Percentiles rank a stretch among this genome's conserved stretches.
These are phyloP conservation scores for Brassicogethes aeneus DNA, from an alignment of 2,888 invertebrate genomes.

Conservation along the genomic window DNA sequence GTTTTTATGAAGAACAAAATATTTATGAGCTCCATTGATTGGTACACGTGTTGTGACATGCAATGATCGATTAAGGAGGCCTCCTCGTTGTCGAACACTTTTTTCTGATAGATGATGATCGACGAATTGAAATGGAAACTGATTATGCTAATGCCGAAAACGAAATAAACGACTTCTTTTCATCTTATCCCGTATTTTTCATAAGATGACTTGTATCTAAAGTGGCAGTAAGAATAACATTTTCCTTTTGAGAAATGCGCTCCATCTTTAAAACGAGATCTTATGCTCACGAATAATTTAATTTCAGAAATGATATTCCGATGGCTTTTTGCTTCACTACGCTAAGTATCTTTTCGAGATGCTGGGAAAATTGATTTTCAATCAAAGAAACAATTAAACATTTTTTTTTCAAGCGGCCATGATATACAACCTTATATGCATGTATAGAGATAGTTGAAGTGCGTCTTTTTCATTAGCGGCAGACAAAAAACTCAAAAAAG, in stretches of 20 bases:
- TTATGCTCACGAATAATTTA: slow-evolving; percentile 2
- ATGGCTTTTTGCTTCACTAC: background rate
- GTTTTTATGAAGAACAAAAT: too few relatives aligned
- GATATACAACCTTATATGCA: too few relatives aligned
- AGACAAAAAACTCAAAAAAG: too few relatives aligned
- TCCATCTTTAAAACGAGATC: slow-evolving; percentile 5
- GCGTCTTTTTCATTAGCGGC: too few relatives aligned
- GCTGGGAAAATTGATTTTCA: too few relatives aligned
- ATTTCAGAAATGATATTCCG: background rate
- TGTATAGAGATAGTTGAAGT: too few relatives aligned
- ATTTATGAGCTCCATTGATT: slow-evolving; percentile 24
- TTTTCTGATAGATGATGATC: slow-evolving; percentile 17
- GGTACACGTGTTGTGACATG: slow-evolving; percentile 26
- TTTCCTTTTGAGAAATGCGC: slow-evolving; percentile 15
- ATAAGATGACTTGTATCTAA: slow-evolving; percentile 17
- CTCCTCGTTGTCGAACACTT: slow-evolving; percentile 9
- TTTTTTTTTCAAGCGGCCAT: too few relatives aligned
- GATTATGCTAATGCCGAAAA: slow-evolving; percentile 23
- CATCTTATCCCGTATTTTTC: slow-evolving; percentile 19
- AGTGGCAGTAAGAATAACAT: slow-evolving; percentile 16
- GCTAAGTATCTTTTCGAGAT: too few relatives aligned
- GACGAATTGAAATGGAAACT: slow-evolving; percentile 22
- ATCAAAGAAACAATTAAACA: too few relatives aligned
- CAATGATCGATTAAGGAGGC: slow-evolving; percentile 16
- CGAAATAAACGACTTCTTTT: slow-evolving; percentile 17